phyloP scores from a whole-genome alignment of 2,888 invertebrate species.

The Ischnus inquisitorius region DNA sequence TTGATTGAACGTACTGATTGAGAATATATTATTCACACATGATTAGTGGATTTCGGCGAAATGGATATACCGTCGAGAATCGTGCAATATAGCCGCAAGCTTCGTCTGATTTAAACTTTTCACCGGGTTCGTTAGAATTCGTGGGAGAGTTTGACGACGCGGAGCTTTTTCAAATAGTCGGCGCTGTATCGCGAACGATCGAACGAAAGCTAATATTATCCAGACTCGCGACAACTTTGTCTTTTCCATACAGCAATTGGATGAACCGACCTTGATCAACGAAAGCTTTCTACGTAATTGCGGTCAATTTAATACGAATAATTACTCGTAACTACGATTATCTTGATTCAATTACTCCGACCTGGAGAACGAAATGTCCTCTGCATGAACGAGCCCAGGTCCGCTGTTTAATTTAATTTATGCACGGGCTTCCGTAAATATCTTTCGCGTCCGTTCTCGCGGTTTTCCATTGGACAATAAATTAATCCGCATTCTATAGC shows the following conservation, averaged over 20 bases:
- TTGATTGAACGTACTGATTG: constrained; percentile 14
- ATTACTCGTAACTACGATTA: constrained; percentile 21
- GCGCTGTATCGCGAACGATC: not conserved
- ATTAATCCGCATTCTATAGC: constrained; percentile 2
- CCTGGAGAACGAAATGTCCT: constrained; percentile 22
- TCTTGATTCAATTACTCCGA: constrained; percentile 9
- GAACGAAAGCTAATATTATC: constrained; percentile 40
- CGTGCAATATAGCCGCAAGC: not conserved
- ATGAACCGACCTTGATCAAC: not conserved
- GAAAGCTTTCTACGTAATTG: constrained; percentile 11
- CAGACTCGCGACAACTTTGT: constrained; percentile 5
- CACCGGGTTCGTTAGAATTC: constrained; percentile 31
- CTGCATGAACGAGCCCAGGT: not conserved
- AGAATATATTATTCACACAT: not conserved
- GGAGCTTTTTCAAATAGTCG: constrained; percentile 9
- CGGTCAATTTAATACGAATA: not conserved
- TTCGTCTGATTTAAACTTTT: constrained; percentile 10
- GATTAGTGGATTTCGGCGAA: constrained; percentile 5
- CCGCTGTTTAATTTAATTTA: not conserved
- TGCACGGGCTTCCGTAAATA: not conserved
- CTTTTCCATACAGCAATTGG: not conserved
- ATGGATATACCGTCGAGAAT: not conserved
- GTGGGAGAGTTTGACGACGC: constrained; percentile 1
- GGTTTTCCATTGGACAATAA: constrained; percentile 15
- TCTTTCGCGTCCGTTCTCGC: not conserved